Percentiles rank a stretch among this genome's conserved stretches.
phyloP scores from a whole-genome alignment of 2,797 vertebrate genomes.

The Hybognathus amarus region DNA sequence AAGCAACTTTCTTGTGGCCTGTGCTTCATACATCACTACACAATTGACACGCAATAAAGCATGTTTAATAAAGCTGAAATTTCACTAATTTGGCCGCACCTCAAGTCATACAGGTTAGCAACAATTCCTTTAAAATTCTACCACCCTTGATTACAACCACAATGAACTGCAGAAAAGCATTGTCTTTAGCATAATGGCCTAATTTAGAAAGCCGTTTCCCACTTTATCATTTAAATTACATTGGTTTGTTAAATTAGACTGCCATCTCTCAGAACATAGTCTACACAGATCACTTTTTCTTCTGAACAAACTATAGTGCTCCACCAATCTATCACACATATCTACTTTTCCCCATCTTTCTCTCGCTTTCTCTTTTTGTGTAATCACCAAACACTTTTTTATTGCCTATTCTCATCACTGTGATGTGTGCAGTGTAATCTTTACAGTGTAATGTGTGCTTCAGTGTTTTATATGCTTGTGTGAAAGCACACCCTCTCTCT shows the following conservation, averaged over 20 bases:
- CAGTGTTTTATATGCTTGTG: not conserved
- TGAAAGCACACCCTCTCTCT: not conserved
- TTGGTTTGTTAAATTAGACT: not conserved
- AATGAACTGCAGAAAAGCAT: not conserved
- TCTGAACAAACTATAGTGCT: not conserved
- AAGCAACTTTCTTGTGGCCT: not conserved
- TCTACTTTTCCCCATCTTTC: not conserved
- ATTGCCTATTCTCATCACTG: not conserved
- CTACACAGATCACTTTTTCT: not conserved
- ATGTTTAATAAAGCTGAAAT: not conserved
- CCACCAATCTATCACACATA: conserved; percentile 3
- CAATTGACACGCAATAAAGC: not conserved
- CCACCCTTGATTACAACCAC: not conserved
- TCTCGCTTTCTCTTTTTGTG: not conserved
- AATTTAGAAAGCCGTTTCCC: not conserved
- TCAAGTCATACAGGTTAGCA: not conserved
- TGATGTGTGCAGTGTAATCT: not conserved
- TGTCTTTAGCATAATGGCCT: not conserved
- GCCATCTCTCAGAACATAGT: not conserved
- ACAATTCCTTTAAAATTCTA: not conserved
- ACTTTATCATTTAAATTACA: not conserved
- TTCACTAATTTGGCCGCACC: not conserved
- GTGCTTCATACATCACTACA: not conserved
- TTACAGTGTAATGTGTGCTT: not conserved
- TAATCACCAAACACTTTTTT: not conserved